Evolutionary conservation across 1,140 invertebrate species (phyloP), one percentile per base, ranked within the genome.

Genomic region (Drosophila pachea): DNA sequence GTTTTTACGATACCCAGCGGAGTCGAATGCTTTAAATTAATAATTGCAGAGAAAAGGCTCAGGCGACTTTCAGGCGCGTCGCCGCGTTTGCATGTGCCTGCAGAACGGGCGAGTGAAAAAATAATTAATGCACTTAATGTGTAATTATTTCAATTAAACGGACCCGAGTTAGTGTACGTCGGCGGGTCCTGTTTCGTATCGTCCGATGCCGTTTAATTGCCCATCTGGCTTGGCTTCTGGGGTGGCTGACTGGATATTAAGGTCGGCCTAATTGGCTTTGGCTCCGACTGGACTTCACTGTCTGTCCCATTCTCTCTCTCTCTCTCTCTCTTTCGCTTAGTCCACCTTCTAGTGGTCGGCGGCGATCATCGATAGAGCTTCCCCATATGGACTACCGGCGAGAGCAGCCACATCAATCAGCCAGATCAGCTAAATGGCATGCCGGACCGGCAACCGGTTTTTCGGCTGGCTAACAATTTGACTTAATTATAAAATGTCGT

Each of bases 71-170:
- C 55, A 66, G 70, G 62, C 74, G 62, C 68, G 42, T 66, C 40
- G 45, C 14, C 11, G 29, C 35, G 52, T 60, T 59, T 71, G 47
- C 55, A 61, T 69, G 63, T 61, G 73, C 61, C 64, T 48, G 60
- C 53, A 49, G 61, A 62, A 81, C 67, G 78, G 3, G 22, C 76
- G 70, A 74, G 63, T 65, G 74, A 81, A 86, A 81, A 87, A 76
- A 87, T 87, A 87, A 87, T 87, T 87, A 87, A 84, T 87, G 79
- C 84, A 87, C 62, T 87, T 87, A 87, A 87, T 87, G 79, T 87
- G 70, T 87, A 87, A 87, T 87, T 87, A 87, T 87, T 87, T 87
- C 84, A 87, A 87, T 87, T 87, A 87, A 87, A 75, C 60, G 40
- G 16, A 12, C 35, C 16, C 35, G 35, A 65, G 36, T 32, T 22